Base-by-base conservation (phyloP, 1,140 invertebrate species). In the Drosophila dunni region DNA sequence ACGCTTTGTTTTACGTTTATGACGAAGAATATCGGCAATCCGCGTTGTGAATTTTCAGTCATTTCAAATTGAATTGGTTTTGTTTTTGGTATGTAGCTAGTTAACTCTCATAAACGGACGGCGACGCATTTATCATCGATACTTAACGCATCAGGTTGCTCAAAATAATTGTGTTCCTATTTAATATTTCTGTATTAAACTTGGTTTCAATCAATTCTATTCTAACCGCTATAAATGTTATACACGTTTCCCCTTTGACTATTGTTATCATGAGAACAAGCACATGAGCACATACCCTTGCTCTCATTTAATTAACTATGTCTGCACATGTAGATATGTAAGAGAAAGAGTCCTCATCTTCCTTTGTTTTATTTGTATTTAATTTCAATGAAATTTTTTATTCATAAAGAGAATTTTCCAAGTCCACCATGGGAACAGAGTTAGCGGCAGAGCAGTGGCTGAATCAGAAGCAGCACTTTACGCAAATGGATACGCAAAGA, bases 321-420 rank as follows among this genome's bases (percentile, higher is more conserved):
- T 46, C 7, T 51, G 6, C 40, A 20, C 17, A 20, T 20, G 17
- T 20, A 20, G 17, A 1, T 1, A 2, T 20, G 17, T 20, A 20
- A 2, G 17, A 20, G 17, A 20, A 20, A 0, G 17, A 20, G 17
- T 20, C 17, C 17, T 36, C 29, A 0, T 38, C 8, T 54, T 3
- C 8, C 24, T 29, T 8, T 56, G 40, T 54, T 53, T 50, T 45
- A n/a, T 67, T 61, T 48, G 17, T 42, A 51, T 63, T 69, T 46
- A 13, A 57, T 50, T 74, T 57, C 29, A 54, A 54, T 75, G 67
- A 60, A 70, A 63, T 70, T 70, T 61, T 53, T 38, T 36, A 58
- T 53, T 75, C 53, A 75, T 70, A 71, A 63, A 51, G 45, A 71
- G 44, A 63, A 71, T 71, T 54, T 45, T 58, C 60, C 70, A 53